Base-by-base conservation (phyloP, 2,888 invertebrate species). In the Chrysopilus asiliformis region DNA sequence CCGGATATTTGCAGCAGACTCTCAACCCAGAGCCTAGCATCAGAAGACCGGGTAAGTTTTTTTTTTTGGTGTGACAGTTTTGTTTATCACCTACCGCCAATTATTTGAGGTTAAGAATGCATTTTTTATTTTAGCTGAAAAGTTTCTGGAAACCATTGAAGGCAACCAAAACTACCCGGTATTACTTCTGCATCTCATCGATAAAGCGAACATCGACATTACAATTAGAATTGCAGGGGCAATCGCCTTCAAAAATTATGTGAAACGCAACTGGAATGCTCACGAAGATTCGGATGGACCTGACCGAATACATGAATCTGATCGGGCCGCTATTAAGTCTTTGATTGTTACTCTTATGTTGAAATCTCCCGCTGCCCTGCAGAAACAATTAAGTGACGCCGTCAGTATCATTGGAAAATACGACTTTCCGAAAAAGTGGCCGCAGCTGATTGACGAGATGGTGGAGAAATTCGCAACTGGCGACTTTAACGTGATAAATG, bases 351-450 rank as follows among this genome's bases (percentile, higher is more conserved):
- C 84, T 20, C 65, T 95, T 18, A 97, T 98, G 95, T 68, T 97
- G 42, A 81, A 80, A 50, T 86, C 90, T 18, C 89, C 91, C 0
- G 82, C 85, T 52, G 72, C 81, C 1, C 78, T 95, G 41, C 95
- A 97, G 59, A 80, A 87, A 51, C 95, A 97, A 63, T 70, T 93
- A 31, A 93, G 91, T 50, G 94, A 94, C 66, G 91, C 93, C 1
- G 85, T 97, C 26, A 86, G 90, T 47, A 87, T 91, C 17, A 94
- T 97, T 41, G 95, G 95, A n/a, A 81, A 83, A 55, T 78, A 84
- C 49, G 98, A 98, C 66, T 99, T 98, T 57, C 98, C 98, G 0
- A 76, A 80, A 43, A 87, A 91, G 57, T 98, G 98, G 98, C 91
- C 89, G 0, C 79, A 80, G 44, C 71, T 99, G 2, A 81, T 98